phyloP scores from a whole-genome alignment of 2,113 vertebrate genomes.

The Mixornis gularis region DNA sequence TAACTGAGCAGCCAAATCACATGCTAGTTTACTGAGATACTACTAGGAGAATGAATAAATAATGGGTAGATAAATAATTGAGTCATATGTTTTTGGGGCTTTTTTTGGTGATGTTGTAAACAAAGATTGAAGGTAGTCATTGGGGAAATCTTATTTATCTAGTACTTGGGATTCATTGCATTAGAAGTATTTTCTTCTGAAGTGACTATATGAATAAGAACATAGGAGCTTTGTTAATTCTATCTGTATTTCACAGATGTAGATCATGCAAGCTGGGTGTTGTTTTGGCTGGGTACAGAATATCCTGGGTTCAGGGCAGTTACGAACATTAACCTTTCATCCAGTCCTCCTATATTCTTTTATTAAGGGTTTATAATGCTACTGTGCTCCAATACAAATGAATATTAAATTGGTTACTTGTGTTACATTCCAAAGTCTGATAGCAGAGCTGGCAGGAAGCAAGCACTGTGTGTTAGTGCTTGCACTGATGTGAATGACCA shows the following conservation, averaged over 20 bases:
- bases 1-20: conserved; percentile 34
- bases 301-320: background rate
- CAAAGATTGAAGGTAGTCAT: conserved; percentile 25
- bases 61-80: conserved; percentile 56
- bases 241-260: background rate
- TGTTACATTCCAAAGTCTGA: background rate
- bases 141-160: conserved; percentile 1
- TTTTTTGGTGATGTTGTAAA: conserved; percentile 6
- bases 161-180: background rate
- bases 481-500: background rate
- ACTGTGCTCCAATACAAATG: background rate
- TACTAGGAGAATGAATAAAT: conserved; percentile 55
- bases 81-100: background rate
- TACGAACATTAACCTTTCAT: background rate
- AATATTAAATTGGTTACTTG: background rate
- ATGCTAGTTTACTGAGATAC: conserved; percentile 32
- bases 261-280: background rate
- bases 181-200: conserved; percentile 28
- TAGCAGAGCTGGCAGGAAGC: background rate
- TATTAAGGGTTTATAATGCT: background rate
- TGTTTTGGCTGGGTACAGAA: background rate
- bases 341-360: background rate
- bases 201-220: background rate
- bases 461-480: background rate
- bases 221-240: background rate